These are phyloP conservation scores for Caloenas nicobarica DNA, from an alignment of 2,113 vertebrate species.

Conservation along the genomic window DNA sequence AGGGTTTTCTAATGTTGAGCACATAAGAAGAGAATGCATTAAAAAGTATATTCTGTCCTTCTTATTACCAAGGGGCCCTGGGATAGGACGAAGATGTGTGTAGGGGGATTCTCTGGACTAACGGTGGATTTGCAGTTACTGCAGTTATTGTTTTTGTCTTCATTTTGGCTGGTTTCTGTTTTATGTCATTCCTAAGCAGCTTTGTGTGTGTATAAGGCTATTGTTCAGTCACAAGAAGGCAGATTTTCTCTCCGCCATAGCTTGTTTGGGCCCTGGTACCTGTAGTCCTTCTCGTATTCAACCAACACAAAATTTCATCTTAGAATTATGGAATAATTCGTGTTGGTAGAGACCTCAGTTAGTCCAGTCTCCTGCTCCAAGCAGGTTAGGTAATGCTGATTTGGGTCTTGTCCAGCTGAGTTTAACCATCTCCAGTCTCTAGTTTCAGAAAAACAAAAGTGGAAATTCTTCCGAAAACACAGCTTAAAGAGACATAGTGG, in stretches of 20 bases:
- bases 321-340: neutral
- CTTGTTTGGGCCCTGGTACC: neutral
- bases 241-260: neutral
- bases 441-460: neutral
- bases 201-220: neutral
- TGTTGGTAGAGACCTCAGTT: neutral
- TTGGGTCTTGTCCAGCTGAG: accelerated
- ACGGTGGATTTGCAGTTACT: neutral
- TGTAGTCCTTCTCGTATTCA: neutral
- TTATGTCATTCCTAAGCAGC: neutral
- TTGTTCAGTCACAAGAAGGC: neutral
- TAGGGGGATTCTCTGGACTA: neutral
- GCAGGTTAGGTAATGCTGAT: neutral
- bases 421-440: neutral
- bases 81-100: neutral
- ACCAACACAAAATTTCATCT: neutral
- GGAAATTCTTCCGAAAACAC: neutral
- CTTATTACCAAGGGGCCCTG: neutral
- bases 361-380: neutral
- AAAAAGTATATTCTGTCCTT: neutral
- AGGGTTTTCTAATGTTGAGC: neutral
- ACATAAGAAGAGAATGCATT: neutral
- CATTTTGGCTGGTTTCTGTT: neutral
- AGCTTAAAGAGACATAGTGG: neutral
- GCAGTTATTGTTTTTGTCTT: neutral